A percentile compares a stretch with the other conserved stretches of the same genome.
phyloP scores from a whole-genome alignment of 2,113 vertebrate species.

The Acrocephalus kingi region DNA sequence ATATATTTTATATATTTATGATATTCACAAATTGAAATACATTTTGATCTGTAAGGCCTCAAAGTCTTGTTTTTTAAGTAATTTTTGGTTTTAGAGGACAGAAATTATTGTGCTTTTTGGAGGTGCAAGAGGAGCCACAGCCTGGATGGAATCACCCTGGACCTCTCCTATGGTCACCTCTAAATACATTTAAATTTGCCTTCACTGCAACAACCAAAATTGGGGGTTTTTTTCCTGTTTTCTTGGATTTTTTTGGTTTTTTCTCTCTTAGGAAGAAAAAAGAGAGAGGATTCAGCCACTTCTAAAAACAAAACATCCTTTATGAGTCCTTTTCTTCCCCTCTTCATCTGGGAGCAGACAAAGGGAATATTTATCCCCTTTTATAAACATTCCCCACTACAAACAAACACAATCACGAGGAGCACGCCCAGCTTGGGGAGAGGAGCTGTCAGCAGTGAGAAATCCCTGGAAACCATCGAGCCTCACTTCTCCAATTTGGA shows the following conservation, averaged over 20 bases:
- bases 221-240: not conserved
- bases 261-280: not conserved
- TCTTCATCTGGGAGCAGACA: not conserved
- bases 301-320: constrained; percentile 11
- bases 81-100: not conserved
- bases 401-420: constrained; percentile 43
- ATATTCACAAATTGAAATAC: not conserved
- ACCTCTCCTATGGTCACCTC: not conserved
- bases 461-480: constrained; percentile 21
- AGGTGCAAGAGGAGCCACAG: not conserved
- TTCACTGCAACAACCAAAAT: not conserved
- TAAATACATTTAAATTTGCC: not conserved
- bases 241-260: not conserved
- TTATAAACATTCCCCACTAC: not conserved
- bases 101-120: not conserved
- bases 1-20: not conserved
- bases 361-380: constrained; percentile 48
- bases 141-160: not conserved
- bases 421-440: constrained; percentile 13
- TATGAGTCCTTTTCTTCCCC: not conserved
- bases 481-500: not conserved
- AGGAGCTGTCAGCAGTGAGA: constrained; percentile 28
- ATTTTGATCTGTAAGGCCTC: not conserved
- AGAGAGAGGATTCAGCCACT: not conserved
- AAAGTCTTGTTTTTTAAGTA: not conserved